Evolutionary conservation across 2,113 vertebrate genomes (phyloP).

Genomic region (Fulmarus glacialis): DNA sequence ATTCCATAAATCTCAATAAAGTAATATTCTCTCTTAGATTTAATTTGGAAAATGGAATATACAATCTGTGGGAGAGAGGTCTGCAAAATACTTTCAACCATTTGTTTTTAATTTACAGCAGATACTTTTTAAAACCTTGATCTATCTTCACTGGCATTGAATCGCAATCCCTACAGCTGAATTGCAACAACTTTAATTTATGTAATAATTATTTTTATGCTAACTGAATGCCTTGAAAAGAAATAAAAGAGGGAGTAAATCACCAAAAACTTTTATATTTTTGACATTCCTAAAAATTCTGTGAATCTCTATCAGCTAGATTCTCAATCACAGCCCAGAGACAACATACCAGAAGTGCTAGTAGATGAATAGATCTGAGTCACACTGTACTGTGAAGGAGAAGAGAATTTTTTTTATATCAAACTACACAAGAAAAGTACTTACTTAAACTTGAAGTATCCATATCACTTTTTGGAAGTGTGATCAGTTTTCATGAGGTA

Average conservation of each 20-base stretch:
- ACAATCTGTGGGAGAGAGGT: slow-evolving; percentile 68
- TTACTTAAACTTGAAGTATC: neutral
- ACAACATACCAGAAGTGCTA: neutral
- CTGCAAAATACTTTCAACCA: slow-evolving; percentile 65
- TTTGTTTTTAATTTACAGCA: slow-evolving; percentile 63
- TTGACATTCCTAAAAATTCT: neutral
- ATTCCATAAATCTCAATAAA: slow-evolving; percentile 77
- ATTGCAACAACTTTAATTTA: slow-evolving; percentile 57
- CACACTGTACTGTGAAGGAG: neutral
- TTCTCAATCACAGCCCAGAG: neutral
- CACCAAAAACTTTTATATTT: neutral
- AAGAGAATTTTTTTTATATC: neutral
- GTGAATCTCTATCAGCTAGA: neutral
- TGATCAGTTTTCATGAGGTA: neutral
- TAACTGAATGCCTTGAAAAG: slow-evolving; percentile 13
- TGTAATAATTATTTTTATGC: slow-evolving; percentile 31
- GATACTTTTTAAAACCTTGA: slow-evolving; percentile 58
- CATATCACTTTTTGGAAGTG: neutral
- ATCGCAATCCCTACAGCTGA: slow-evolving; percentile 41
- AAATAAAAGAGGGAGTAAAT: neutral
- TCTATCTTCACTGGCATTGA: slow-evolving; percentile 24
- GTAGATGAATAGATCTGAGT: neutral
- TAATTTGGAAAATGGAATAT: slow-evolving; percentile 76
- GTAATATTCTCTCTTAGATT: slow-evolving; percentile 70
- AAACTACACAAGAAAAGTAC: neutral